A percentile compares a stretch with the other conserved stretches of the same genome.
phyloP scores from a whole-genome alignment of 2,797 vertebrate species.

The Acipenser ruthenus region DNA sequence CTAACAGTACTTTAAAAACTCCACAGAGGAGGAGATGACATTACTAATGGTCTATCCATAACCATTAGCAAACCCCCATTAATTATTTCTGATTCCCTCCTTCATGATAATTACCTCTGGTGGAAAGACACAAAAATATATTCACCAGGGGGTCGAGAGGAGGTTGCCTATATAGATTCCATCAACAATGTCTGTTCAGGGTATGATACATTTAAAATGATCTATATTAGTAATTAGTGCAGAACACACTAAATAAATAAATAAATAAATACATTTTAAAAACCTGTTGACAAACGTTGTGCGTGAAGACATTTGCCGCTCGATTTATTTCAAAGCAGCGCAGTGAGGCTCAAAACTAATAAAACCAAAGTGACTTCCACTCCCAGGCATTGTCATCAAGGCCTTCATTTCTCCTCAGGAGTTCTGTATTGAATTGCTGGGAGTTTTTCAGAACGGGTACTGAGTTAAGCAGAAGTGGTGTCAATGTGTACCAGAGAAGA shows the following conservation, averaged over 20 bases:
- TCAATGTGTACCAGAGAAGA: background rate
- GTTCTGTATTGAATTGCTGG: background rate
- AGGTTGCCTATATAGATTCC: background rate
- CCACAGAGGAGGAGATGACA: constrained; percentile 27
- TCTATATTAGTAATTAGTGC: constrained; percentile 4
- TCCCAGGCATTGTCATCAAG: background rate
- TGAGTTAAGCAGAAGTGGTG: background rate
- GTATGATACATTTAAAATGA: background rate
- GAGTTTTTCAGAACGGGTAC: background rate
- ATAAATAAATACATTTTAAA: too few species aligned
- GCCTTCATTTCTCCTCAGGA: background rate
- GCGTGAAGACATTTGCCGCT: too few species aligned
- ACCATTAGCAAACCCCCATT: constrained; percentile 45
- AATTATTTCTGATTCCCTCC: constrained; percentile 46
- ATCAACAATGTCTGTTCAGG: constrained; percentile 1
- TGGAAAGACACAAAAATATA: constrained; percentile 19
- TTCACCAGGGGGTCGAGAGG: background rate
- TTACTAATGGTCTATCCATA: constrained; percentile 44
- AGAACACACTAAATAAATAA: background rate
- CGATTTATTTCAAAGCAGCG: background rate
- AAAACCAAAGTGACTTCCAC: background rate
- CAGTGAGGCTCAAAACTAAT: background rate
- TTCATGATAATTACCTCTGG: constrained; percentile 36
- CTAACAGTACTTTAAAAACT: constrained; percentile 33
- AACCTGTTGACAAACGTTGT: background rate